Percentiles rank a stretch among this genome's conserved stretches.
These are phyloP conservation scores for Penaeus indicus DNA, from an alignment of 1,140 invertebrate species.

Conservation along the genomic window DNA sequence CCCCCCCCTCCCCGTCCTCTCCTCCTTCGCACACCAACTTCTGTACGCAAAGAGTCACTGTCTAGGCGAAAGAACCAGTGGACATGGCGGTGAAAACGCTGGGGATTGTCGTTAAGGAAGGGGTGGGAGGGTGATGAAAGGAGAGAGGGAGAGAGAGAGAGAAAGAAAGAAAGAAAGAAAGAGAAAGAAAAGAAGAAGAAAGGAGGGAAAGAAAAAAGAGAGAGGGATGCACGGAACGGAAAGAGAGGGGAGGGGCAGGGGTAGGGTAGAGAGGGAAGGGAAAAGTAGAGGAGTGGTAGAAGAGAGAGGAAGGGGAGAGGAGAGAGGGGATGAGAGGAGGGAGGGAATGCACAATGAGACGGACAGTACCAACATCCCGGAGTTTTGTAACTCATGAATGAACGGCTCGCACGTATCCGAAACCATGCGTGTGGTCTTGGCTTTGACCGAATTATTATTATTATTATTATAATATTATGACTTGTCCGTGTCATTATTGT, in stretches of 20 bases:
- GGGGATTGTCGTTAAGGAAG: no score
- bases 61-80: neutral
- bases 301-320: neutral
- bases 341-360: slow-evolving; percentile 4
- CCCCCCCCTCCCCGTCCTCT: neutral
- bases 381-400: no score
- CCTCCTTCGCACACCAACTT: neutral
- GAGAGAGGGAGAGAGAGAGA: no score
- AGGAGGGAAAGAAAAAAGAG: neutral
- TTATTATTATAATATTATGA: no score
- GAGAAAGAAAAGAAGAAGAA: neutral
- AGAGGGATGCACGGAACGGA: neutral
- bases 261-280: neutral
- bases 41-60: neutral
- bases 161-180: neutral
- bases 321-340: neutral
- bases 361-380: no score
- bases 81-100: no score
- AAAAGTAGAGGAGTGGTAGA: neutral
- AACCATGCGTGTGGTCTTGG: no score
- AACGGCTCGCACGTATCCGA: no score
- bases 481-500: no score
- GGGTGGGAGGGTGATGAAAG: no score
- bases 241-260: neutral
- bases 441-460: no score